Conservation (phyloP, 2,797 vertebrate genomes). For the Karalla daura region DNA sequence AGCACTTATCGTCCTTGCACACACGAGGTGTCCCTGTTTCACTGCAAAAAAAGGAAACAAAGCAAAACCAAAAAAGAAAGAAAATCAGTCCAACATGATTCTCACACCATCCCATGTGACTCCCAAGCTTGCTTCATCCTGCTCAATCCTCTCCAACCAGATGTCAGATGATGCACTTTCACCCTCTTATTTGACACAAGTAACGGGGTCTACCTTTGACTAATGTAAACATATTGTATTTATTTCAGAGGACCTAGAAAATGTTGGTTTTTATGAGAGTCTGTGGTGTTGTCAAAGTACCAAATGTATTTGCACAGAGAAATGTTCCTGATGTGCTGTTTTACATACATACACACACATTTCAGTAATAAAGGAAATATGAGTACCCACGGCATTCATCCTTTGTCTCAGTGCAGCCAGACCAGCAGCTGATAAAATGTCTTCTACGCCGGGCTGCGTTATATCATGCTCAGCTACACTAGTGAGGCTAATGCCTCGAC, state of each 20-base stretch:
- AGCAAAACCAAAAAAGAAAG: not conserved
- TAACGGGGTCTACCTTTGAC: conserved; percentile 59
- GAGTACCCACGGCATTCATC: conserved; percentile 23
- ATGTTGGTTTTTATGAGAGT: conserved; percentile 71
- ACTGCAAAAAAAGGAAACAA: conserved; percentile 13
- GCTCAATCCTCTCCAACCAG: conserved; percentile 20
- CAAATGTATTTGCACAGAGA: conserved; percentile 82
- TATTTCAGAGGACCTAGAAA: conserved; percentile 71
- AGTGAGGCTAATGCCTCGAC: too few relatives aligned
- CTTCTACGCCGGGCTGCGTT: not conserved
- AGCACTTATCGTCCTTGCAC: conserved; percentile 29
- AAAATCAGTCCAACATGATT: conserved; percentile 14
- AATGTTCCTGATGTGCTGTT: conserved; percentile 76
- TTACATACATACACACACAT: conserved; percentile 82
- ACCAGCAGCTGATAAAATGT: conserved; percentile 12
- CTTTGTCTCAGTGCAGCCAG: conserved; percentile 9
- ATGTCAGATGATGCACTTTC: conserved; percentile 75
- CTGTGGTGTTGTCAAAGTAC: conserved; percentile 76
- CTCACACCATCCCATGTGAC: not conserved
- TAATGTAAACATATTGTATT: conserved; percentile 67
- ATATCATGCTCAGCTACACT: conserved; percentile 12
- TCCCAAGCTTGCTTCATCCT: conserved; percentile 50
- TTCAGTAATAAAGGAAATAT: conserved; percentile 82
- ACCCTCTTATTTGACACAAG: conserved; percentile 68
- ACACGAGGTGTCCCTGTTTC: conserved; percentile 32